A percentile compares a stretch with the other conserved stretches of the same genome.
These are phyloP conservation scores for Phyllotreta striolata DNA, from an alignment of 2,888 invertebrate genomes.

Conservation along the genomic window DNA sequence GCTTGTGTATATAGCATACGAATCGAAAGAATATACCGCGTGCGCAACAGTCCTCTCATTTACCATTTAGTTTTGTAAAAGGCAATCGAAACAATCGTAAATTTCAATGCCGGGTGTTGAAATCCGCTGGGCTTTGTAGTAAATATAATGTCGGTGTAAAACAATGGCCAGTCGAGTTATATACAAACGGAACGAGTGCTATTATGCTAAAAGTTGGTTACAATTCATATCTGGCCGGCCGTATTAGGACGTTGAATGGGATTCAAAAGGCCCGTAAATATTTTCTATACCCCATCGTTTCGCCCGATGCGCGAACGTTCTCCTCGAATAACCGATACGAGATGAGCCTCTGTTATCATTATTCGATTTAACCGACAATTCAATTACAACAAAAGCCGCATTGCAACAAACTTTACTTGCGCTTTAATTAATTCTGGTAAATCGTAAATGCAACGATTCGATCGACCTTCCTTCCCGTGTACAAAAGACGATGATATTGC, in stretches of 20 bases:
- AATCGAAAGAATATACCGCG: too few species aligned
- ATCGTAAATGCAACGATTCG: too few species aligned
- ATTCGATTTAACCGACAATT: too few species aligned
- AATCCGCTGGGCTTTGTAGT: conserved; percentile 40
- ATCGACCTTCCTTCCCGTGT: too few species aligned
- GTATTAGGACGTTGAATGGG: conserved; percentile 47
- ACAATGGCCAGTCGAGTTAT: conserved; percentile 41
- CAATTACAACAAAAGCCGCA: too few species aligned
- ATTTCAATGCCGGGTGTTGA: conserved; percentile 43
- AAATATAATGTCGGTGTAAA: conserved; percentile 42
- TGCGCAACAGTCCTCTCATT: conserved; percentile 13
- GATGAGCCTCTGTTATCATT: too few species aligned
- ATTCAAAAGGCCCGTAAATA: conserved; percentile 45
- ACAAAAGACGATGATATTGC: too few species aligned
- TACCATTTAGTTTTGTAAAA: conserved; percentile 31
- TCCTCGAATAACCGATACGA: neutral
- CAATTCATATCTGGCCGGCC: conserved; percentile 52
- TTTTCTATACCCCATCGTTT: conserved; percentile 38
- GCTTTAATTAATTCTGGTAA: too few species aligned
- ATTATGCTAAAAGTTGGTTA: conserved; percentile 40
- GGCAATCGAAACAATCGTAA: conserved; percentile 35
- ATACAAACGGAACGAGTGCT: conserved; percentile 41
- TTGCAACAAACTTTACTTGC: too few species aligned
- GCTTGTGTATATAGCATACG: too few species aligned
- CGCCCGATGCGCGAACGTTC: neutral